Base-by-base conservation (phyloP, 2,888 invertebrate species). In the Galeopsomyia nigrocyanea region DNA sequence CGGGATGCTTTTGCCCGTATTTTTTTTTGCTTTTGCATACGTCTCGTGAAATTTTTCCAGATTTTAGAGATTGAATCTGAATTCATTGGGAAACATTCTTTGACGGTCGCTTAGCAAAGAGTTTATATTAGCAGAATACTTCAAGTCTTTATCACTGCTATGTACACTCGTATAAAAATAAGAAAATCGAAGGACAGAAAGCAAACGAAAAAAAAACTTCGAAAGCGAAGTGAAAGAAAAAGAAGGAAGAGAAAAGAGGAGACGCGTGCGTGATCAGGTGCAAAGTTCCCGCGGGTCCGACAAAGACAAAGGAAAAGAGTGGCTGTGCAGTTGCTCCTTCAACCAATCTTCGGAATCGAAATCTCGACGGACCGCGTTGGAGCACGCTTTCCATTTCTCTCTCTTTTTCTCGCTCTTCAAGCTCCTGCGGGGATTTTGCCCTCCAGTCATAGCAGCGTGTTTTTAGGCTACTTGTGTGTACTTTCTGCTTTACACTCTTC, bases 371-470 rank as follows among this genome's bases (percentile, higher is more conserved):
- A 63, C 68, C 70, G 55, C 63, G 70, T 50, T 68, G 60, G 22
- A 71, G 75, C 77, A 76, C 76, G 76, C 74, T 77, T 75, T 75
- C 68, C 76, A 75, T 76, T 74, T 64, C 51, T 60, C 68, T 47
- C 71, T 61, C 47, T 22, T 64, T 17, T 49, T n/a, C 19, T 3
- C 17, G 26, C 26, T 26, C 26, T 39, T 10, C 39, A 39, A 39
- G 39, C 49, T 50, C 47, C 47, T 14, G 6, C 39, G 13, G 39
- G 31, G 39, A 39, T 39, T 39, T 39, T 10, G 39, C 39, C 39
- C 39, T 39, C 39, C 39, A 39, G 39, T 39, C 39, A 39, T 39
- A 39, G 39, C 26, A 5, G 5, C 39, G 39, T 39, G 39, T 39
- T 39, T 39, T 39, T 39, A 39, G 39, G 39, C 39, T 39, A 39